Evolutionary conservation across 2,888 invertebrate species (phyloP).

Genomic region (Ariolimax columbianus): DNA sequence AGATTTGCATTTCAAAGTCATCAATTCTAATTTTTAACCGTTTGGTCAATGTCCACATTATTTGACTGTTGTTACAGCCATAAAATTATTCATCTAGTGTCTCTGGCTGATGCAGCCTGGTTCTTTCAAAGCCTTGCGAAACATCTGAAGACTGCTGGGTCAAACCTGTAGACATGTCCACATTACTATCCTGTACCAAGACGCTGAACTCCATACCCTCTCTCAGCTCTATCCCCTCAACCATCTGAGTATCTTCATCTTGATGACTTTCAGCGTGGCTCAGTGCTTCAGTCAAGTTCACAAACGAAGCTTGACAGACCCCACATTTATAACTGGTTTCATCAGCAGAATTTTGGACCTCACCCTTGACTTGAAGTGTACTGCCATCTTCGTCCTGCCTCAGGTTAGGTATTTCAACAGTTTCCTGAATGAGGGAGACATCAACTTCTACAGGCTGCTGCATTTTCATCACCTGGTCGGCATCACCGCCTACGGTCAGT

Average conservation of each 20-base stretch:
- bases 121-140: slow-evolving; percentile 19
- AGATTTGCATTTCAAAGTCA: too few species aligned
- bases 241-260: slow-evolving; percentile 40
- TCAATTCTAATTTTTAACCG: too few species aligned
- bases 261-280: slow-evolving; percentile 41
- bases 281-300: slow-evolving; percentile 46
- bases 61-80: too few species aligned
- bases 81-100: slow-evolving; percentile 25
- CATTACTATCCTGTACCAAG: slow-evolving; percentile 30
- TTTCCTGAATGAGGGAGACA: slow-evolving; percentile 26
- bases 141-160: background rate
- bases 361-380: slow-evolving; percentile 14
- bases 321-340: slow-evolving; percentile 48
- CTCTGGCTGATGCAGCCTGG: background rate
- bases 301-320: slow-evolving; percentile 45
- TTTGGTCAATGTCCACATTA: too few species aligned
- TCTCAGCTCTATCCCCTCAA: slow-evolving; percentile 24
- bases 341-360: background rate
- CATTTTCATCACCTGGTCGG: background rate
- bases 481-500: slow-evolving; percentile 10
- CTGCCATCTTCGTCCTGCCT: slow-evolving; percentile 3
- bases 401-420: background rate
- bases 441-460: slow-evolving; percentile 41
- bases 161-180: slow-evolving; percentile 5
- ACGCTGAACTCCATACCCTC: slow-evolving; percentile 45